phyloP scores from a whole-genome alignment of 2,888 invertebrate genomes.

The Pandemis corylana region DNA sequence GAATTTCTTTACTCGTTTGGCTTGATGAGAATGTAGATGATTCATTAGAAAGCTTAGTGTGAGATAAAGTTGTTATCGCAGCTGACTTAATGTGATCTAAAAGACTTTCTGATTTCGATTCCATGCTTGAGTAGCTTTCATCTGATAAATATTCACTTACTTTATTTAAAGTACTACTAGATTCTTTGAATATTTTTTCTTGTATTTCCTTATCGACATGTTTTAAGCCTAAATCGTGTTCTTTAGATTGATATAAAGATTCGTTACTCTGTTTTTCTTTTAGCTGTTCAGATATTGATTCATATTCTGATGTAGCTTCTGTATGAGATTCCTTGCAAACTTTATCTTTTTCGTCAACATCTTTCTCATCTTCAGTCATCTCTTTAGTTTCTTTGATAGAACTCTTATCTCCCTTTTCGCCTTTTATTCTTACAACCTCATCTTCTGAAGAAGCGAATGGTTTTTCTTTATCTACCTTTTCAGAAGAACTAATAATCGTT shows the following conservation, averaged over 20 bases:
- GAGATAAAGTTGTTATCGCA: neutral
- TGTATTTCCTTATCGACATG: neutral
- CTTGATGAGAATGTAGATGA: neutral
- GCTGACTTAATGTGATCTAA: neutral
- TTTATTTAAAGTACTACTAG: constrained; percentile 33
- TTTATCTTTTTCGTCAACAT: constrained; percentile 52
- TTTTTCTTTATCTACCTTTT: constrained; percentile 36
- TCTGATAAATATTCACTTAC: constrained; percentile 43
- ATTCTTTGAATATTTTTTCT: constrained; percentile 21
- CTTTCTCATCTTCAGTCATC: constrained; percentile 53
- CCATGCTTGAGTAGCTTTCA: constrained; percentile 39
- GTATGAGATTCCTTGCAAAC: constrained; percentile 1
- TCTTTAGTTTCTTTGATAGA: constrained; percentile 53
- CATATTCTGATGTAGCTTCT: neutral
- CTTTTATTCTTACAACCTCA: constrained; percentile 8
- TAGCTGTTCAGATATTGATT: constrained; percentile 24
- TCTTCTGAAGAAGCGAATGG: constrained; percentile 31
- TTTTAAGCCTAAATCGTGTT: neutral
- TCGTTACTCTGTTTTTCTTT: constrained; percentile 11
- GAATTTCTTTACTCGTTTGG: constrained; percentile 14
- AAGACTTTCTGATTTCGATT: constrained; percentile 18
- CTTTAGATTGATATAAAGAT: neutral
- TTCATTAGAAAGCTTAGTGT: neutral
- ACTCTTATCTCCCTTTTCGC: constrained; percentile 24
- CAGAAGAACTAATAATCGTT: constrained; percentile 32